These are phyloP conservation scores for Microctonus aethiopoides DNA, from an alignment of 2,888 invertebrate species.

Conservation along the genomic window DNA sequence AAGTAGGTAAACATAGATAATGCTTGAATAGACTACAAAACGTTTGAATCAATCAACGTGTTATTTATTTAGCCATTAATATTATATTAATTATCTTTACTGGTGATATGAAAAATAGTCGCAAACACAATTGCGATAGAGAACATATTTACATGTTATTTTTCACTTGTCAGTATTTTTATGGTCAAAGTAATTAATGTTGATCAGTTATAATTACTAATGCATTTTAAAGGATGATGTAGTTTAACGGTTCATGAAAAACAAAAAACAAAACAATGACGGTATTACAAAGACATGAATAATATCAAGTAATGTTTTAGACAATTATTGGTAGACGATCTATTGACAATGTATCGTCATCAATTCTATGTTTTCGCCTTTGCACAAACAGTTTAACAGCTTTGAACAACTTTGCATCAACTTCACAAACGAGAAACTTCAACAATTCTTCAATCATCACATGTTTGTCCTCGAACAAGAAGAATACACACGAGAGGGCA, in stretches of 20 bases:
- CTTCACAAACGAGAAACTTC: conserved; percentile 93
- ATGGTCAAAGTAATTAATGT: neutral
- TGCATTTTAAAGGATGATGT: no score
- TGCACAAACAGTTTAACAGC: conserved; percentile 77
- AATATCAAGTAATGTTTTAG: neutral
- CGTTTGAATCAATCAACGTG: neutral
- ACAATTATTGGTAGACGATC: neutral
- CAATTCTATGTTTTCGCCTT: conserved; percentile 31
- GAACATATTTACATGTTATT: neutral
- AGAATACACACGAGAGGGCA: conserved; percentile 90
- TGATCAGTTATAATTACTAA: neutral
- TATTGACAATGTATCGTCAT: conserved; percentile 10
- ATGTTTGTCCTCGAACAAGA: conserved; percentile 96
- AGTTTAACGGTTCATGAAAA: no score
- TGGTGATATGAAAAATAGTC: neutral
- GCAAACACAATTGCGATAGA: neutral
- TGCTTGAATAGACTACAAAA: neutral
- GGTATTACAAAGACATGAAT: conserved; percentile 21
- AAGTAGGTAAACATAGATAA: neutral
- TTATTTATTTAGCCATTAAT: neutral
- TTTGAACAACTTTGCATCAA: conserved; percentile 95
- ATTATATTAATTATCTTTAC: neutral
- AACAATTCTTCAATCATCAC: conserved; percentile 95
- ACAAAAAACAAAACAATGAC: conserved; percentile 27
- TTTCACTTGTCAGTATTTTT: neutral